These are phyloP conservation scores for Diceros bicornis DNA, from an alignment of 2,797 vertebrate genomes.

Conservation along the genomic window DNA sequence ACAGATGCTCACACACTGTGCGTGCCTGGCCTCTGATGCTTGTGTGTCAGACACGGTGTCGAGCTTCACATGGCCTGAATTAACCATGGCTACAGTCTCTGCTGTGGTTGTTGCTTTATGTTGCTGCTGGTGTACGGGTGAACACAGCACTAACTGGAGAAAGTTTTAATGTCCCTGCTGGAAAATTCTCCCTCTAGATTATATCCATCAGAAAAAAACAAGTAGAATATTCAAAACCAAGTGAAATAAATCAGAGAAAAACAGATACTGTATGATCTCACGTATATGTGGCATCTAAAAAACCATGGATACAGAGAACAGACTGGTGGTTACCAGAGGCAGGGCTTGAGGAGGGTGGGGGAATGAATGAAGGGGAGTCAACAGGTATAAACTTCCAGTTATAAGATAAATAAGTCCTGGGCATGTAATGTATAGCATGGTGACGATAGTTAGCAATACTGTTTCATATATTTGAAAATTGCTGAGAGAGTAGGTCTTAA, in stretches of 20 bases:
- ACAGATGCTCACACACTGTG: neutral
- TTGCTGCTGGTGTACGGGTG: too few relatives aligned
- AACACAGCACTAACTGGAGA: neutral
- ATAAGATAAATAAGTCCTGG: neutral
- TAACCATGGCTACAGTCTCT: neutral
- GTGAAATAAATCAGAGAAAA: neutral
- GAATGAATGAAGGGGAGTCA: neutral
- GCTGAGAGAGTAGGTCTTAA: neutral
- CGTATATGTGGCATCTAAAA: neutral
- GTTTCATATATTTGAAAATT: neutral
- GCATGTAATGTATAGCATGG: neutral
- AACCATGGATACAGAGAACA: neutral
- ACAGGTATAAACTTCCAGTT: neutral
- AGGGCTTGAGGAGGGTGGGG: neutral
- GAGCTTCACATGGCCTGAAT: neutral
- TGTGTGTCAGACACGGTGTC: fast-evolving
- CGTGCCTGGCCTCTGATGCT: neutral
- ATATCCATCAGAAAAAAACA: neutral
- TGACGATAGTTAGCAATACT: neutral
- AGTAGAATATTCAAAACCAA: neutral
- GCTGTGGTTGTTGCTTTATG: fast-evolving
- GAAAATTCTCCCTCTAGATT: neutral
- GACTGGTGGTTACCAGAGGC: neutral
- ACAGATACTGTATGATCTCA: neutral
- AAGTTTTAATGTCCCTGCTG: neutral